Percentiles rank a stretch among this genome's conserved stretches.
Conservation (phyloP, 2,888 invertebrate genomes). For the Sinohyriopsis cumingii region DNA sequence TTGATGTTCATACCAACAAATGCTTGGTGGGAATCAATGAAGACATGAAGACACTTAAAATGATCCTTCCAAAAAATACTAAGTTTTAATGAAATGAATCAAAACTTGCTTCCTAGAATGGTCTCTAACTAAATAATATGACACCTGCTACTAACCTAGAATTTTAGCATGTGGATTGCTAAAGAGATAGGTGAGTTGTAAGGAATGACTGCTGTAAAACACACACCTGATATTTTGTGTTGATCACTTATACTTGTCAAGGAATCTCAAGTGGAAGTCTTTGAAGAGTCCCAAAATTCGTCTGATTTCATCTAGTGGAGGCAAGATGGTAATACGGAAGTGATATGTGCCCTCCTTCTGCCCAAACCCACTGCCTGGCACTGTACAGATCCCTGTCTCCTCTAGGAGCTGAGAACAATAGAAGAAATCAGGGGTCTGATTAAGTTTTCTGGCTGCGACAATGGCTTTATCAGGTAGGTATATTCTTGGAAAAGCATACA, state of each 20-base stretch:
- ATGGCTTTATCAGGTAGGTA: conserved; percentile 87
- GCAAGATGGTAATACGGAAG: conserved; percentile 95
- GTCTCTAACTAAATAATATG: too few species aligned
- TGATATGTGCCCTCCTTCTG: conserved; percentile 94
- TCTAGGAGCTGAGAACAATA: conserved; percentile 95
- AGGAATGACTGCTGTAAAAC: too few species aligned
- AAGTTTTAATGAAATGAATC: too few species aligned
- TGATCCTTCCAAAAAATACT: too few species aligned
- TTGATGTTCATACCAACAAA: too few species aligned
- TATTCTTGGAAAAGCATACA: conserved; percentile 97
- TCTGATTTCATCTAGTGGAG: conserved; percentile 86
- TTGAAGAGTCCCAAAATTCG: conserved; percentile 87
- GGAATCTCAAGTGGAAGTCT: conserved; percentile 87
- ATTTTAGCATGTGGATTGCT: too few species aligned
- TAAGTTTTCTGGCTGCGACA: conserved; percentile 81
- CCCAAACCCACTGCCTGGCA: conserved; percentile 85
- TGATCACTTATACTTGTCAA: conserved; percentile 76
- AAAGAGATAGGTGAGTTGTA: too few species aligned
- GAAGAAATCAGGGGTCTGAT: conserved; percentile 86
- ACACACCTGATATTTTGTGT: too few species aligned
- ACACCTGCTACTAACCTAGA: too few species aligned
- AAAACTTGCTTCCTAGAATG: too few species aligned
- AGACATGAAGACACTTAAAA: too few species aligned
- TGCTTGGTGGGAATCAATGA: too few species aligned
- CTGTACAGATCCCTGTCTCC: conserved; percentile 91